These are phyloP conservation scores for Nothobranchius furzeri DNA, from an alignment of 2,113 vertebrate species.

Conservation along the genomic window DNA sequence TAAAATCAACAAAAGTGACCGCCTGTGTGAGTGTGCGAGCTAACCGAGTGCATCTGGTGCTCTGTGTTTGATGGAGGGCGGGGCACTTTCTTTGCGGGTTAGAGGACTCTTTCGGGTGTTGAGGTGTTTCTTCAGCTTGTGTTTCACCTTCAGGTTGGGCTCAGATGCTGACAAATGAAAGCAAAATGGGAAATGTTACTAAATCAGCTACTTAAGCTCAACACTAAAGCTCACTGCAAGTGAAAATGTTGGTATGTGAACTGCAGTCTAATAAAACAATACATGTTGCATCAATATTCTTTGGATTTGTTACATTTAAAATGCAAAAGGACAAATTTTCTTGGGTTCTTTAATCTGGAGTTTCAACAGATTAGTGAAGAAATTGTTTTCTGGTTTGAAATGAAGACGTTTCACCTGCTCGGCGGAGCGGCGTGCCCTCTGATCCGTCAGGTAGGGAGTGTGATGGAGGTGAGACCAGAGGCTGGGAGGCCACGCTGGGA, in stretches of 20 bases:
- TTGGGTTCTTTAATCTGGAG: too few relatives aligned
- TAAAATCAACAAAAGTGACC: not conserved
- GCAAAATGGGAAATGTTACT: not conserved
- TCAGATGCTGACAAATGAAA: conserved; percentile 81
- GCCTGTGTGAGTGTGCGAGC: not conserved
- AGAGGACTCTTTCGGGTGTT: conserved; percentile 91
- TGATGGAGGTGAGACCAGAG: conserved; percentile 78
- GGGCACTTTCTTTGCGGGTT: conserved; percentile 92
- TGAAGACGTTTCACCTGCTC: conserved; percentile 80
- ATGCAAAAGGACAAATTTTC: too few relatives aligned
- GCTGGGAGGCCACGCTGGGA: conserved; percentile 75
- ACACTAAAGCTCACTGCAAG: too few relatives aligned
- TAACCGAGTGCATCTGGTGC: conserved; percentile 86
- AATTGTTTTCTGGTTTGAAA: not conserved
- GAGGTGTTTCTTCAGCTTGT: conserved; percentile 91
- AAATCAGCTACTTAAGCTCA: not conserved
- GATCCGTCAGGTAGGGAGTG: conserved; percentile 77
- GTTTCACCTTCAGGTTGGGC: conserved; percentile 92
- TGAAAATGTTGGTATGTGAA: too few relatives aligned
- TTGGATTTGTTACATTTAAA: too few relatives aligned
- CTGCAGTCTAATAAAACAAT: not conserved
- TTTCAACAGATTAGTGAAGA: not conserved
- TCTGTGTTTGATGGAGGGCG: conserved; percentile 85
- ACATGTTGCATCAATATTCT: too few relatives aligned
- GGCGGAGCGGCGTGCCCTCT: conserved; percentile 86